Evolutionary conservation across 2,888 invertebrate genomes (phyloP).

Genomic region (Pheosia tremula): DNA sequence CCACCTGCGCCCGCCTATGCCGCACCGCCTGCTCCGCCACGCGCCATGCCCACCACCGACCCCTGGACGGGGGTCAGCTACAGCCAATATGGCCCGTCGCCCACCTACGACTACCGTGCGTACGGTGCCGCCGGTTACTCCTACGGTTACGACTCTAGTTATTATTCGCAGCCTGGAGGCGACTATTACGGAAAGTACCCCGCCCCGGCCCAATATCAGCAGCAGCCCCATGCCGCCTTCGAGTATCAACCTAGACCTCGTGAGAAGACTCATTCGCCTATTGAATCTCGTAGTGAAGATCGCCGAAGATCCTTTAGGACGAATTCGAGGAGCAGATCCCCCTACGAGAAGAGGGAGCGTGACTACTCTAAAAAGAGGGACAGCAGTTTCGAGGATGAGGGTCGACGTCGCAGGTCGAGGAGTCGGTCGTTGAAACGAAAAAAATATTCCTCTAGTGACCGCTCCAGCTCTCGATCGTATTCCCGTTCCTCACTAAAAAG

Average conservation of each 20-base stretch:
- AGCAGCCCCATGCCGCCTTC: constrained; percentile 13
- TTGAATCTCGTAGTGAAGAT: constrained; percentile 46
- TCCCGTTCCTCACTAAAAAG: constrained; percentile 52
- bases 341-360: constrained; percentile 49
- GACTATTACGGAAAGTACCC: constrained; percentile 59
- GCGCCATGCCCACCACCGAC: constrained; percentile 66
- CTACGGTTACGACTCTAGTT: constrained; percentile 66
- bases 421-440: constrained; percentile 57
- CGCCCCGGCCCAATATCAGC: constrained; percentile 33
- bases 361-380: constrained; percentile 62
- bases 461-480: constrained; percentile 64
- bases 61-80: constrained; percentile 79
- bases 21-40: constrained; percentile 50
- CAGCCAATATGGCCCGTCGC: constrained; percentile 64
- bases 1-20: constrained; percentile 54
- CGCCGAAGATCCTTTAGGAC: constrained; percentile 54
- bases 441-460: constrained; percentile 70
- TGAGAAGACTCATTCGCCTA: constrained; percentile 48
- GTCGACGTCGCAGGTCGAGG: constrained; percentile 53
- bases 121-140: constrained; percentile 57
- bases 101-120: constrained; percentile 66
- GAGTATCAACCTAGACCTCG: constrained; percentile 22
- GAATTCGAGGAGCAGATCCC: constrained; percentile 64
- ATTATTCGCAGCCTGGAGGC: constrained; percentile 53
- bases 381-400: constrained; percentile 55